A percentile compares a stretch with the other conserved stretches of the same genome.
Evolutionary conservation across 2,113 vertebrate species (phyloP).

Genomic region (Tragelaphus buxtoni): DNA sequence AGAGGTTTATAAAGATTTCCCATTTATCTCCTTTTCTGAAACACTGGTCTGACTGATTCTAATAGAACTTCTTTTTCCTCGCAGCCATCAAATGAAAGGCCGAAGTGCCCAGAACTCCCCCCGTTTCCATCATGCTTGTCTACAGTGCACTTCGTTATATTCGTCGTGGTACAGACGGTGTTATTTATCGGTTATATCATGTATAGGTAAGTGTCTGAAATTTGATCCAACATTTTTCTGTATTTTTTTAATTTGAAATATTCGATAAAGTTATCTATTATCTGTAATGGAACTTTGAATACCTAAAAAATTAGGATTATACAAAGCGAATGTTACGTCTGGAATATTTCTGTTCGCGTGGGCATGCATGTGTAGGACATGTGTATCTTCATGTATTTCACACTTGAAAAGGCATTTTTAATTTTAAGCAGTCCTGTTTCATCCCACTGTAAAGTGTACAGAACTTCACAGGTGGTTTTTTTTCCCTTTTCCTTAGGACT

Average conservation of each 20-base stretch:
- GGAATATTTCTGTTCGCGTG: background rate
- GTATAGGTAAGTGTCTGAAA: constrained; percentile 89
- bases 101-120: constrained; percentile 90
- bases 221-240: background rate
- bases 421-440: background rate
- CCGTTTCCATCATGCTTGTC: constrained; percentile 91
- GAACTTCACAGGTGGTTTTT: background rate
- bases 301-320: background rate
- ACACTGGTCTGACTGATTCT: background rate
- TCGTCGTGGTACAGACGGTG: constrained; percentile 89
- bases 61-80: constrained; percentile 53
- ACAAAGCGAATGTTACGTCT: background rate
- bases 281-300: background rate
- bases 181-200: constrained; percentile 94
- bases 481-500: constrained; percentile 83
- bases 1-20: background rate
- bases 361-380: background rate
- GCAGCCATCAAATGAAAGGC: constrained; percentile 89
- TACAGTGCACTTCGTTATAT: constrained; percentile 89
- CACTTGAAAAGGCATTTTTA: background rate
- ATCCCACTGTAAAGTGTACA: background rate
- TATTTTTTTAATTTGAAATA: background rate
- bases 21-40: background rate
- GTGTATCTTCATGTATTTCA: background rate
- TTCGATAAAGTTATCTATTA: background rate